phyloP scores from a whole-genome alignment of 2,113 vertebrate genomes.

The Xiphophorus maculatus region DNA sequence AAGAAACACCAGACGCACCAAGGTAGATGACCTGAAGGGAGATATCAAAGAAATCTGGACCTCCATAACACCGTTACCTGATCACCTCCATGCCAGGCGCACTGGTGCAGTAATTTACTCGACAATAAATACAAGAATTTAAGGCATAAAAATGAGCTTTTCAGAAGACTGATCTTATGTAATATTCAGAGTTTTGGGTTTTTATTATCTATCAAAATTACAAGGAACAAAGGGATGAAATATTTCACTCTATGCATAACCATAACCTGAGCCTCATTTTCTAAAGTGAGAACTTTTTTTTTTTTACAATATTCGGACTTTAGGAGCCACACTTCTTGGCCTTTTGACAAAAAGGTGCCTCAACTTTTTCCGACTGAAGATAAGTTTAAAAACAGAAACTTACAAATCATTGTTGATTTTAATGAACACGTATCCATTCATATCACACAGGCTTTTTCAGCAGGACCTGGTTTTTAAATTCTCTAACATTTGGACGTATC shows the following conservation, averaged over 20 bases:
- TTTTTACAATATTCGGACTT: background rate
- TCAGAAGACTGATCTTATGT: background rate
- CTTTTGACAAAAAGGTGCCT: too few species aligned
- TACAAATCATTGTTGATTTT: too few species aligned
- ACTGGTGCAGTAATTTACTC: background rate
- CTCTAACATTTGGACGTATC: background rate
- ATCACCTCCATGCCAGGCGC: too few species aligned
- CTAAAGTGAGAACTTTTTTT: background rate
- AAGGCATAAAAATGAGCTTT: too few species aligned
- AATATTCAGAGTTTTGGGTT: background rate
- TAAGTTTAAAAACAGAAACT: too few species aligned
- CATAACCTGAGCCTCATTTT: background rate
- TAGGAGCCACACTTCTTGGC: background rate
- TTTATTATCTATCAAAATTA: background rate
- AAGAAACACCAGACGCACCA: background rate
- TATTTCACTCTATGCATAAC: background rate
- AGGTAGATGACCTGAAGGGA: too few species aligned
- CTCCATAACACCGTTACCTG: too few species aligned
- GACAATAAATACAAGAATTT: background rate
- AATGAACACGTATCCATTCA: background rate
- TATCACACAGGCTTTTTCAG: background rate
- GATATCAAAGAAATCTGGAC: too few species aligned
- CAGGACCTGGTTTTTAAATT: background rate
- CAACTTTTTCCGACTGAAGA: too few species aligned
- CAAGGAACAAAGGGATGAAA: background rate